Evolutionary conservation across 92 coral and sea anemone genomes (phyloP).

Genomic region (Epizoanthus rinbou): DNA sequence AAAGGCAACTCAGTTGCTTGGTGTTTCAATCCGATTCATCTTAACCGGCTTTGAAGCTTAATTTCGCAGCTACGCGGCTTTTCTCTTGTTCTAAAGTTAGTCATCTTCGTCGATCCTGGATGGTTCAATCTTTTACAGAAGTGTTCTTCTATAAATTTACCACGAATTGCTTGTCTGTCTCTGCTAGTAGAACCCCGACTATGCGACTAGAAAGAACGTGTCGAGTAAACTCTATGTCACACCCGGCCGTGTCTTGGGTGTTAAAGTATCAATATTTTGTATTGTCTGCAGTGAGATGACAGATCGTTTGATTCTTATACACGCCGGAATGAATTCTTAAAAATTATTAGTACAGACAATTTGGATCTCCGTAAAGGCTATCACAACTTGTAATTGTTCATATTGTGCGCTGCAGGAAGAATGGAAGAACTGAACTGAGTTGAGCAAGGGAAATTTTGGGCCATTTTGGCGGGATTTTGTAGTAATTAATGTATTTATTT

Average conservation of each 20-base stretch:
- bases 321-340: conserved; percentile 19
- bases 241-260: neutral
- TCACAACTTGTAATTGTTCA: too few relatives aligned
- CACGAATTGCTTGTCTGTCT: conserved; percentile 27
- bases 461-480: too few relatives aligned
- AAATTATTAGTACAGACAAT: conserved; percentile 18
- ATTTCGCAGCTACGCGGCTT: neutral
- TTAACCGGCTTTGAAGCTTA: conserved; percentile 28
- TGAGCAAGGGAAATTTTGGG: neutral
- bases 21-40: conserved; percentile 20
- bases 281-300: conserved; percentile 29
- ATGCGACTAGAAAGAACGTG: too few relatives aligned
- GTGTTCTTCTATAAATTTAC: conserved; percentile 11
- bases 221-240: conserved; percentile 16
- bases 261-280: conserved; percentile 12
- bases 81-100: conserved; percentile 18
- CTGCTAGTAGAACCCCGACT: conserved; percentile 24
- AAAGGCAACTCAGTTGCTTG: conserved; percentile 19
- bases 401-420: too few relatives aligned
- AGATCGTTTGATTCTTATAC: too few relatives aligned
- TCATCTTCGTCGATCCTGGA: conserved; percentile 25
- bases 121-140: conserved; percentile 26
- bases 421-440: neutral
- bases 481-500: too few relatives aligned
- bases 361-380: too few relatives aligned